phyloP scores from a whole-genome alignment of 2,113 vertebrate genomes.

The Xyrauchen texanus region DNA sequence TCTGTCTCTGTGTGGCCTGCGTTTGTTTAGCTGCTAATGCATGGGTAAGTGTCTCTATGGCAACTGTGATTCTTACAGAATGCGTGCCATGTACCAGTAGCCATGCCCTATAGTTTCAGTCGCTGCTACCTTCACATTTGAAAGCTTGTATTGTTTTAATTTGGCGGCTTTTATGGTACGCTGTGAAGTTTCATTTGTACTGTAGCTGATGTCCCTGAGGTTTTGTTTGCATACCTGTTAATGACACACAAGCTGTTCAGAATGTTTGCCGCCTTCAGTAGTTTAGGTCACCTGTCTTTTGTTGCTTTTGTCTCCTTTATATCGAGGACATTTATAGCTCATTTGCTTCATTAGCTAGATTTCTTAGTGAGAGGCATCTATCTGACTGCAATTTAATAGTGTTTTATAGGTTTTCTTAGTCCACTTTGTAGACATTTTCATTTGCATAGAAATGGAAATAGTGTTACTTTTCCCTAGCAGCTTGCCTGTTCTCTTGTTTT shows the following conservation, averaged over 20 bases:
- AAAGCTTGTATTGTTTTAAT: slow-evolving; percentile 17
- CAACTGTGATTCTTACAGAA: slow-evolving; percentile 37
- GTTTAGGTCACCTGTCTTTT: slow-evolving; percentile 28
- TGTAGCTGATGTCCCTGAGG: slow-evolving; percentile 16
- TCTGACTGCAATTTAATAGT: slow-evolving; percentile 11
- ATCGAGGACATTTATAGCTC: slow-evolving; percentile 1
- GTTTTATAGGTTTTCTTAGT: slow-evolving; percentile 27
- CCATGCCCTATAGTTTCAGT: slow-evolving; percentile 21
- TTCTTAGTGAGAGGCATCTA: neutral
- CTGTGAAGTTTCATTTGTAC: slow-evolving; percentile 44
- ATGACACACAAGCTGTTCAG: slow-evolving; percentile 28
- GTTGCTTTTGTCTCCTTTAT: slow-evolving; percentile 28
- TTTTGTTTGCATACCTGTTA: slow-evolving; percentile 31
- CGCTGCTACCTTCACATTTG: slow-evolving; percentile 27
- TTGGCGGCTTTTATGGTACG: slow-evolving; percentile 19
- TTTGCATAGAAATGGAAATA: slow-evolving; percentile 4
- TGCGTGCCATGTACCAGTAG: slow-evolving; percentile 43
- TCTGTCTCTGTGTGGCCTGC: slow-evolving; percentile 53
- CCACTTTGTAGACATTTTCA: neutral
- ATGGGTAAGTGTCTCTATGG: slow-evolving; percentile 69
- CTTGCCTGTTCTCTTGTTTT: neutral
- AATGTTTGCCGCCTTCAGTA: slow-evolving; percentile 27
- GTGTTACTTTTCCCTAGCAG: slow-evolving; percentile 7
- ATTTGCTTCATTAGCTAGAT: slow-evolving; percentile 23
- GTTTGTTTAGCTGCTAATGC: slow-evolving; percentile 62